Percentiles rank a stretch among this genome's conserved stretches.
Evolutionary conservation across 1,140 invertebrate genomes (phyloP).

Genomic region (Drosophila ambigua): DNA sequence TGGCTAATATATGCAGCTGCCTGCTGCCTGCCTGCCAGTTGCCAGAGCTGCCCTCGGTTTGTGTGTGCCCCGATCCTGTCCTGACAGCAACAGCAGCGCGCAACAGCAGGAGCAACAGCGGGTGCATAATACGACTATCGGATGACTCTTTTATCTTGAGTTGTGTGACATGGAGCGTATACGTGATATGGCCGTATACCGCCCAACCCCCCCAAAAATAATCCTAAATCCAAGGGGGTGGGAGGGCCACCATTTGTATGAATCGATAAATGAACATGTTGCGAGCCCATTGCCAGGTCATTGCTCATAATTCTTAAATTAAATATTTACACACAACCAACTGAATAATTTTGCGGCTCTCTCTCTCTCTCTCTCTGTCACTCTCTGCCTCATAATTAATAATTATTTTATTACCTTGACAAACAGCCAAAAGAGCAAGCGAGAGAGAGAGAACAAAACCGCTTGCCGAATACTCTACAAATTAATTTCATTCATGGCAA

Average conservation of each 20-base stretch:
- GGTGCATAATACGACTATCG: slow-evolving; percentile 24
- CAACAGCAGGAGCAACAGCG: slow-evolving; percentile 7
- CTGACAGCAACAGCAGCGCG: slow-evolving; percentile 8
- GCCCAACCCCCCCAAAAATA: neutral
- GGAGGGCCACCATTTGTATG: neutral
- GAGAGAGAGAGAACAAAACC: no score
- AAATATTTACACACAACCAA: slow-evolving; percentile 48
- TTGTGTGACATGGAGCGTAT: neutral
- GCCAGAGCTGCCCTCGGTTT: neutral
- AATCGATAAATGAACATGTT: slow-evolving; percentile 41
- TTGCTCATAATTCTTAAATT: slow-evolving; percentile 33
- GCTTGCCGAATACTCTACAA: no score
- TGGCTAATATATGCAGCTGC: slow-evolving; percentile 45
- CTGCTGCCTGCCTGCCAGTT: slow-evolving; percentile 9
- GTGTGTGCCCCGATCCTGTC: slow-evolving; percentile 4
- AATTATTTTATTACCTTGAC: slow-evolving; percentile 52
- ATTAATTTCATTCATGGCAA: no score
- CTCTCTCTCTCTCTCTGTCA: neutral
- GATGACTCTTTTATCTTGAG: neutral
- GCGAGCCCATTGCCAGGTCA: slow-evolving; percentile 34
- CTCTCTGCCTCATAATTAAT: slow-evolving; percentile 32
- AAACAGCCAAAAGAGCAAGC: slow-evolving; percentile 9
- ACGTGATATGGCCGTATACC: neutral
- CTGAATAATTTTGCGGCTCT: slow-evolving; percentile 27
- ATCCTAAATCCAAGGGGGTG: no score